Percentiles rank a stretch among this genome's conserved stretches.
Conservation (phyloP, 2,113 vertebrate species). For the Grus americana region DNA sequence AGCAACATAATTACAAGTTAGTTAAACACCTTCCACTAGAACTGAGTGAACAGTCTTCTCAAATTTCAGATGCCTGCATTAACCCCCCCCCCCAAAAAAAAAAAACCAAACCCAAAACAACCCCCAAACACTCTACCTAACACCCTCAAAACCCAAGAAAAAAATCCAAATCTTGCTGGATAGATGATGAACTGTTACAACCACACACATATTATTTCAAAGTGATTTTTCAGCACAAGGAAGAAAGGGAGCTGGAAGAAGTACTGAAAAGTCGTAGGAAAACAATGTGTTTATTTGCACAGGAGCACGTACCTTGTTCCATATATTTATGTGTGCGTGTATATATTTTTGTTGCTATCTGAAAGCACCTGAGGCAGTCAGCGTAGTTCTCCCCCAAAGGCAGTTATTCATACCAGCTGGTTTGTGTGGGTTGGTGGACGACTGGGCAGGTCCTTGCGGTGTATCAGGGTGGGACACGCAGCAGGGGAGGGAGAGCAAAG, state of each 20-base stretch:
- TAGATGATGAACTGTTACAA: background rate
- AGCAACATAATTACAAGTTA: background rate
- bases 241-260: background rate
- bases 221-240: background rate
- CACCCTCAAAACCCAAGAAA: background rate
- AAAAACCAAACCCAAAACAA: background rate
- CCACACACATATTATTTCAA: background rate
- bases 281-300: background rate
- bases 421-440: background rate
- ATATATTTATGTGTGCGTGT: fast-evolving
- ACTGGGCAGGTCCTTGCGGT: fast-evolving
- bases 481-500: fast-evolving
- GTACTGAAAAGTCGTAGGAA: background rate
- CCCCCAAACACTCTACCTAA: background rate
- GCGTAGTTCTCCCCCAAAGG: fast-evolving
- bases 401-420: fast-evolving
- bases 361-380: no score
- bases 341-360: background rate
- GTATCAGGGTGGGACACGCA: fast-evolving
- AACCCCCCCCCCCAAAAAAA: no score
- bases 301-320: background rate
- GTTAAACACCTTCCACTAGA: background rate
- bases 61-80: background rate
- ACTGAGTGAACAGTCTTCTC: background rate
- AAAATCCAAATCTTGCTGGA: background rate